Percentiles rank a stretch among this genome's conserved stretches.
Evolutionary conservation across 2,797 vertebrate genomes (phyloP).

Genomic region (Myotis myotis): DNA sequence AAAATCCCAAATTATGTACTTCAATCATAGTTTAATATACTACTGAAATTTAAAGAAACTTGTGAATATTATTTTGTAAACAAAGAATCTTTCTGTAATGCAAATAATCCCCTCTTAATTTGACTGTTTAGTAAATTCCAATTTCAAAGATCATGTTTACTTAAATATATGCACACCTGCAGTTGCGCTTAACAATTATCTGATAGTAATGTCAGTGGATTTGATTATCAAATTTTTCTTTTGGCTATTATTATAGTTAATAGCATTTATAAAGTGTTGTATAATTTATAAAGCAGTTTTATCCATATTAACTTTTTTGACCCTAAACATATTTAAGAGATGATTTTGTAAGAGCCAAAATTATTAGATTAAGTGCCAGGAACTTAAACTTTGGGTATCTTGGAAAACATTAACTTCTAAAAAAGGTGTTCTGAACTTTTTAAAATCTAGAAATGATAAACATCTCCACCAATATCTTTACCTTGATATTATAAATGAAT

Average conservation of each 20-base stretch:
- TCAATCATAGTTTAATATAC: not conserved
- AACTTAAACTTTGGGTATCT: not conserved
- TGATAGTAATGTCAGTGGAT: not conserved
- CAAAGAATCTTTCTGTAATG: not conserved
- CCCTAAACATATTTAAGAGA: not conserved
- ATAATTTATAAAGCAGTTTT: slow-evolving; percentile 10
- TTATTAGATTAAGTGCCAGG: not conserved
- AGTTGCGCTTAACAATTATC: not conserved
- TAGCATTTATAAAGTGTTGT: not conserved
- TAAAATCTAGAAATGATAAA: not conserved
- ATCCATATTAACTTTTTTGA: slow-evolving; percentile 21
- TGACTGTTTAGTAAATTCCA: slow-evolving; percentile 3
- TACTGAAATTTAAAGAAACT: not conserved
- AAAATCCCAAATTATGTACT: not conserved
- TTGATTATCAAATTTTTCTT: slow-evolving; percentile 16
- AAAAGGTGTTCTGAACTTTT: slow-evolving; percentile 7
- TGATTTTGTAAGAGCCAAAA: not conserved
- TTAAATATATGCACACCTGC: slow-evolving; percentile 33
- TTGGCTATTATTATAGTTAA: not conserved
- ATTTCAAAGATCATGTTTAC: slow-evolving; percentile 22
- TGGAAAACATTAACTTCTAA: not conserved
- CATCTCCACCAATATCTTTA: not conserved
- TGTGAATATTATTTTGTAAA: not conserved
- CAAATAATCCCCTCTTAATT: slow-evolving; percentile 12
- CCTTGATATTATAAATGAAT: not conserved